A percentile compares a stretch with the other conserved stretches of the same genome.
Evolutionary conservation across 1,140 invertebrate species (phyloP).

Genomic region (Habropoda laboriosa): DNA sequence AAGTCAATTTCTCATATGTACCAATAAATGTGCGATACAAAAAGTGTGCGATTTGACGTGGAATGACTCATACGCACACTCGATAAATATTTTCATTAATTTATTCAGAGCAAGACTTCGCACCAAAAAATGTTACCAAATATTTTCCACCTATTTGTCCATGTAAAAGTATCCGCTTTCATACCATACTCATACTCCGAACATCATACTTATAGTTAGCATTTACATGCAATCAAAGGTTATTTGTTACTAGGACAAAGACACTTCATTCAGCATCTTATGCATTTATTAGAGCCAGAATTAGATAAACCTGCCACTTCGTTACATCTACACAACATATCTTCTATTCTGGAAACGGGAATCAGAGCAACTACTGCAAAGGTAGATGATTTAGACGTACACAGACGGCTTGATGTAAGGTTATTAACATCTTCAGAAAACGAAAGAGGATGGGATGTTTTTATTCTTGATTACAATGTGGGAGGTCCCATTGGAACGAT

Average conservation of each 20-base stretch:
- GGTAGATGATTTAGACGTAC: constrained; percentile 94
- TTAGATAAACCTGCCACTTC: constrained; percentile 93
- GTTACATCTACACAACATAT: constrained; percentile 93
- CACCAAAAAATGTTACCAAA: too few relatives aligned
- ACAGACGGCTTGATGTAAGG: constrained; percentile 93
- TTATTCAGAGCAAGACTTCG: too few relatives aligned
- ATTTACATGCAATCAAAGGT: constrained; percentile 93
- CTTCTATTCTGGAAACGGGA: constrained; percentile 94
- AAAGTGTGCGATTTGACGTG: too few relatives aligned
- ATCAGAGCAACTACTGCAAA: constrained; percentile 97
- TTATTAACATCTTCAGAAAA: constrained; percentile 89
- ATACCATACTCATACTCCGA: too few relatives aligned
- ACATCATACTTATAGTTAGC: too few relatives aligned
- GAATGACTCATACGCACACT: too few relatives aligned
- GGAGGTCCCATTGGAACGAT: constrained; percentile 96
- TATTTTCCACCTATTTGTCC: too few relatives aligned
- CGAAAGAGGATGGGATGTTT: constrained; percentile 97
- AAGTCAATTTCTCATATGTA: too few relatives aligned
- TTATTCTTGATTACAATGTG: constrained; percentile 95
- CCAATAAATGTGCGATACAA: too few relatives aligned
- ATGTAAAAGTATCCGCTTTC: too few relatives aligned
- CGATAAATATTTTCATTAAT: too few relatives aligned
- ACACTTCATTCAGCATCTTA: constrained; percentile 96
- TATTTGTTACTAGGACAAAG: constrained; percentile 97
- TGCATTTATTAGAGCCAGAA: constrained; percentile 95